phyloP scores from a whole-genome alignment of 2,888 invertebrate genomes.

The Agonopterix arenella region DNA sequence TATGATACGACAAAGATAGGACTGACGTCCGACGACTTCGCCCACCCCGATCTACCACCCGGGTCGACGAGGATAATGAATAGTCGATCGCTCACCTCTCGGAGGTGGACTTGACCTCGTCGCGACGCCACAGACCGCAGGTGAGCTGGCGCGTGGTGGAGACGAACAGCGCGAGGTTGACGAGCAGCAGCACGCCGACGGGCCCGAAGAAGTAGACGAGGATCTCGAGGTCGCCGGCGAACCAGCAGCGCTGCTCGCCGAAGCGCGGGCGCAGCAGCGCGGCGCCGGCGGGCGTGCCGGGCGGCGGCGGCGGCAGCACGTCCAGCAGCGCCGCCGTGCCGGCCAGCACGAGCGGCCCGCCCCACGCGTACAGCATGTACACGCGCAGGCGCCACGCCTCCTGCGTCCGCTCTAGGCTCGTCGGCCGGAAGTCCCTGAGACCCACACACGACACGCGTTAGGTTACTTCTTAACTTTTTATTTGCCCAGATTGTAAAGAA shows the following conservation, averaged over 20 bases:
- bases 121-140: constrained; percentile 92
- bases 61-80: neutral
- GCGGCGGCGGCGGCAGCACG: constrained; percentile 69
- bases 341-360: constrained; percentile 86
- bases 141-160: constrained; percentile 90
- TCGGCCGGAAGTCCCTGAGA: constrained; percentile 87
- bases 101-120: constrained; percentile 89
- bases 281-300: constrained; percentile 55
- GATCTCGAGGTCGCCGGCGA: constrained; percentile 88
- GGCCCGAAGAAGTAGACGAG: constrained; percentile 92
- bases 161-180: constrained; percentile 87
- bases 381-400: constrained; percentile 87
- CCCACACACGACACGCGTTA: too few relatives aligned
- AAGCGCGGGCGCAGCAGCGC: constrained; percentile 85
- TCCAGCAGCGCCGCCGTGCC: constrained; percentile 85
- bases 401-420: constrained; percentile 90
- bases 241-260: constrained; percentile 89
- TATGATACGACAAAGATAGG: neutral
- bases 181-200: constrained; percentile 84
- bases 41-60: too few relatives aligned
- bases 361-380: constrained; percentile 92
- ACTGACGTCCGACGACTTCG: neutral
- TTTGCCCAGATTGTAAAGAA: too few relatives aligned
- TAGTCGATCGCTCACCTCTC: constrained; percentile 40
- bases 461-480: too few relatives aligned